Percentiles rank a stretch among this genome's conserved stretches.
These are phyloP conservation scores for Pseudococcus viburni DNA, from an alignment of 2,888 invertebrate species.

Conservation along the genomic window DNA sequence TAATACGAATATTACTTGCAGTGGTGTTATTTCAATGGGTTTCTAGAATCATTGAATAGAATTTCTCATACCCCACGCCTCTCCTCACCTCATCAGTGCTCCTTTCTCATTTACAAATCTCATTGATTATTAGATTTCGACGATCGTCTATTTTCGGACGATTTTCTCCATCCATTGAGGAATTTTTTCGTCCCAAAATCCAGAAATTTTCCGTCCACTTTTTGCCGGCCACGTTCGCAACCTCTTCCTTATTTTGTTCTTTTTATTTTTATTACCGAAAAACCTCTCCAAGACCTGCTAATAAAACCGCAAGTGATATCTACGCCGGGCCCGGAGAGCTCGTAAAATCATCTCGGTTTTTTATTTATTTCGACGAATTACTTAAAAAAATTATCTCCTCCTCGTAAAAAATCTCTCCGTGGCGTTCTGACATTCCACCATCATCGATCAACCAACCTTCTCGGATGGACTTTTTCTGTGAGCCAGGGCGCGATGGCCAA, in stretches of 20 bases:
- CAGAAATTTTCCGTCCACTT: too few species aligned
- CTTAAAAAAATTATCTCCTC: slow-evolving; percentile 18
- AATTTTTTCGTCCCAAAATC: too few species aligned
- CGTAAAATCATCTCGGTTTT: not conserved
- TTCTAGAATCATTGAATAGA: too few species aligned
- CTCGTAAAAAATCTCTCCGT: slow-evolving; percentile 4
- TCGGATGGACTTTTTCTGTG: not conserved
- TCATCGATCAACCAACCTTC: not conserved
- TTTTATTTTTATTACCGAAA: slow-evolving; percentile 20
- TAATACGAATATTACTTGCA: too few species aligned
- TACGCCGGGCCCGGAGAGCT: not conserved
- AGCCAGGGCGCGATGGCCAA: not conserved
- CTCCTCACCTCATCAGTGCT: too few species aligned
- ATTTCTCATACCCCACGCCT: too few species aligned
- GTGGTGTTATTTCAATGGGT: too few species aligned
- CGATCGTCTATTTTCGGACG: too few species aligned
- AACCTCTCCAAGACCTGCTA: not conserved
- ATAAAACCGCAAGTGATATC: slow-evolving; percentile 31
- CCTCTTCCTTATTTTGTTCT: not conserved
- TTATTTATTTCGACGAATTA: slow-evolving; percentile 36
- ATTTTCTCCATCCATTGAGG: too few species aligned
- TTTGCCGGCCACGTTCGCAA: not conserved
- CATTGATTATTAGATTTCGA: too few species aligned
- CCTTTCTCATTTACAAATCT: too few species aligned
- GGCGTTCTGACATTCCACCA: not conserved